Conservation (phyloP, 2,888 invertebrate genomes). For the Phengaris alcon region DNA sequence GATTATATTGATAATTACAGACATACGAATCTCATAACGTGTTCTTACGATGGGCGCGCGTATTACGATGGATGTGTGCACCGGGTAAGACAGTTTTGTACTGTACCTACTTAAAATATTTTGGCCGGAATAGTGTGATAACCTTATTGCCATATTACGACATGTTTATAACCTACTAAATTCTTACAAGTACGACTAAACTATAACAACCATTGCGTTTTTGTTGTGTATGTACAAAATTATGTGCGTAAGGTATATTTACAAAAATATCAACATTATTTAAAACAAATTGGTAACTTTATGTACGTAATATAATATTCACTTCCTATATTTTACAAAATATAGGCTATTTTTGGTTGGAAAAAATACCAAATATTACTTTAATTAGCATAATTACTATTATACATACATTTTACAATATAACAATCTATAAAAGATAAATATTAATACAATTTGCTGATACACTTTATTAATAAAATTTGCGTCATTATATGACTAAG, state of each 20-base stretch:
- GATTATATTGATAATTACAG: too few relatives aligned
- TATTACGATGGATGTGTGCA: neutral
- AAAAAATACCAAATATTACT: neutral
- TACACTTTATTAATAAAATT: neutral
- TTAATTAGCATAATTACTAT: neutral
- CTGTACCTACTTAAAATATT: neutral
- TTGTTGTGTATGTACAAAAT: conserved; percentile 17
- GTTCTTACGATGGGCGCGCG: too few relatives aligned
- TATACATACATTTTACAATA: conserved; percentile 3
- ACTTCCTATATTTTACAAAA: neutral
- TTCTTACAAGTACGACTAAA: neutral
- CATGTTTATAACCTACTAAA: neutral
- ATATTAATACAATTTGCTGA: neutral
- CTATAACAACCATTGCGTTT: conserved; percentile 17
- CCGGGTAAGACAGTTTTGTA: neutral
- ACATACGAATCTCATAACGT: too few relatives aligned
- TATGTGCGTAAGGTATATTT: neutral
- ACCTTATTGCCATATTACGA: neutral
- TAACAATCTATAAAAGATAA: conserved; percentile 2
- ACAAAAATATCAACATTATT: neutral
- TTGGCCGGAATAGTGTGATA: too few relatives aligned
- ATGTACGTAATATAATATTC: neutral
- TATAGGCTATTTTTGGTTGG: neutral
- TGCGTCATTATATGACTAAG: conserved; percentile 13
- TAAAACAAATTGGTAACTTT: conserved; percentile 1